Evolutionary conservation across 2,797 vertebrate genomes (phyloP), one percentile per base, ranked within the genome.

Genomic region (Enteromius fasciolatus): DNA sequence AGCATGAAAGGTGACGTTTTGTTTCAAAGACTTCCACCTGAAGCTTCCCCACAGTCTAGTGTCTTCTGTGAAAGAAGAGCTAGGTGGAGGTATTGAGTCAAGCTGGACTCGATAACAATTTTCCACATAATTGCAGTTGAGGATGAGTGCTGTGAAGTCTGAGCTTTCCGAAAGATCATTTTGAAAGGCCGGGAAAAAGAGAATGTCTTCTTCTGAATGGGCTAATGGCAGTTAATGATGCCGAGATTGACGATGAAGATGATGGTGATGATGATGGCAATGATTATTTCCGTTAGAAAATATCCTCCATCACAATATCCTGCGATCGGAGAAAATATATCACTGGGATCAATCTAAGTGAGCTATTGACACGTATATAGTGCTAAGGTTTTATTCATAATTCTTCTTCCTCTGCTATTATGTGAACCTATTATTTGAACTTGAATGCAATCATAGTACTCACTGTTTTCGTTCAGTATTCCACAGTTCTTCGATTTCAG

Each of bases 11-110:
- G 61, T 77, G 80, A 76, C 76, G 67, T 81, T 79, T 82, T 48
- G 73, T 78, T 74, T 54, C 78, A 66, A 52, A 63, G 66, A 48
- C 28, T 23, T 66, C 46, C 48, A 76, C 63, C 80, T 79, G n/a
- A 59, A 61, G 48, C 76, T 75, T 46, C 57, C 57, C 14, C 52
- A 18, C 25, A 64, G 39, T 81, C 59, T 63, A 39, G 50, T 88
- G 87, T 87, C 76, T 79, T 90, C 86, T 86, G 76, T 86, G 83
- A 66, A 83, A 83, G 41, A 81, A 87, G 86, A 90, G 89, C 88
- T 89, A 91, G 92, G 86, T 89, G 92, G 92, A 89, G 90, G 91
- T 91, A 87, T 88, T 85, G 92, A 92, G 92, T 87, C 66, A 46
- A 73, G 83, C 83, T 85, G 69, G 77, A 75, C 83, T 84, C 78